Percentiles rank a stretch among this genome's conserved stretches.
Conservation (phyloP, 2,797 vertebrate species). For the Sardinella longiceps region DNA sequence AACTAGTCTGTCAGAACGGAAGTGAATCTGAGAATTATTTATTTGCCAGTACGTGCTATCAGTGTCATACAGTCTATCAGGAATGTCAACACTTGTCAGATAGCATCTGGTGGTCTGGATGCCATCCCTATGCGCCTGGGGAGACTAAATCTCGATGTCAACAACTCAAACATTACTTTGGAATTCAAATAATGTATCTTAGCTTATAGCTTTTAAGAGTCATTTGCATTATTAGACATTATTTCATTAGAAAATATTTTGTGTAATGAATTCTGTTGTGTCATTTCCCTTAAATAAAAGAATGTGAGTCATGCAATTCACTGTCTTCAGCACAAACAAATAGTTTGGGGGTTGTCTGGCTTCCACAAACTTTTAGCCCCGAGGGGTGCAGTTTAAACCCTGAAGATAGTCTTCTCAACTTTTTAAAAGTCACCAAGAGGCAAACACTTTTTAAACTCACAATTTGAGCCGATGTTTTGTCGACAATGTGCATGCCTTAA, state of each 20-base stretch:
- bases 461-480: not conserved
- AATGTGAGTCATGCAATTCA: not conserved
- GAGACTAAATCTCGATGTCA: not conserved
- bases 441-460: not conserved
- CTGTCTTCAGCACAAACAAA: not conserved
- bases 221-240: too few relatives aligned
- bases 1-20: not conserved
- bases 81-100: conserved; percentile 5
- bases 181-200: not conserved
- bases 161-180: not conserved
- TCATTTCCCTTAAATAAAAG: not conserved
- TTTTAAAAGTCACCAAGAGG: not conserved
- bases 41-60: not conserved
- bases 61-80: not conserved
- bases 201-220: not conserved
- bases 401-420: not conserved
- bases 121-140: not conserved
- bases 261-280: not conserved
- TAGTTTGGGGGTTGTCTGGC: not conserved
- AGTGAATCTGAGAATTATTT: not conserved
- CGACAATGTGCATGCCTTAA: not conserved
- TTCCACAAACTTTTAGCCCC: not conserved
- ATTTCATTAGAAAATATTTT: too few relatives aligned
- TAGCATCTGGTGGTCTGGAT: not conserved
- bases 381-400: not conserved